Evolutionary conservation across 2,888 invertebrate species (phyloP).

Genomic region (Trissolcus japonicus): DNA sequence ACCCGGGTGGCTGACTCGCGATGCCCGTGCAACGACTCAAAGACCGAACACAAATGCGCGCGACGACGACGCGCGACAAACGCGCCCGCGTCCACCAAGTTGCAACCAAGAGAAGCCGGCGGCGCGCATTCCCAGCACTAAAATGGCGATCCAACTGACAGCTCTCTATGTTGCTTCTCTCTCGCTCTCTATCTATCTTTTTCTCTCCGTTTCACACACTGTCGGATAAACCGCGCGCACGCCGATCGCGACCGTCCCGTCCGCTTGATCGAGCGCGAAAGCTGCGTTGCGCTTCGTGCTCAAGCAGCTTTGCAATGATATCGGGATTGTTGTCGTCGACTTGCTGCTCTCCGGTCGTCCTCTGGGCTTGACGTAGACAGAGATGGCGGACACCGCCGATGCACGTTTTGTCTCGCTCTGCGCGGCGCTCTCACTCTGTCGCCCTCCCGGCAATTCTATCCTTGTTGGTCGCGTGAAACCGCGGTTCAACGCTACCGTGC

Average conservation of each 20-base stretch:
- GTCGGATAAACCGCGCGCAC: conserved; percentile 22
- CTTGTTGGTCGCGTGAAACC: conserved; percentile 49
- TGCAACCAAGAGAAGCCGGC: conserved; percentile 63
- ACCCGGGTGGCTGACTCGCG: conserved; percentile 28
- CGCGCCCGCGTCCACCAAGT: conserved; percentile 52
- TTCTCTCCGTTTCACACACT: conserved; percentile 5
- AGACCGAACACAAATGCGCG: conserved; percentile 27
- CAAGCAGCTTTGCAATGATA: neutral
- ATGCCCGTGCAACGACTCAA: conserved; percentile 21
- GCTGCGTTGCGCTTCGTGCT: neutral
- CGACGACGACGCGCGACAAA: conserved; percentile 41
- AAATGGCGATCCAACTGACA: conserved; percentile 76
- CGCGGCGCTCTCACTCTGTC: conserved; percentile 21
- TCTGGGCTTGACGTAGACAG: conserved; percentile 33
- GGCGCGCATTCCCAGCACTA: conserved; percentile 73
- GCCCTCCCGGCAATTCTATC: conserved; percentile 33
- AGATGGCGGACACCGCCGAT: conserved; percentile 35
- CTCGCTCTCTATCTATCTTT: conserved; percentile 10
- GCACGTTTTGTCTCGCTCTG: conserved; percentile 30
- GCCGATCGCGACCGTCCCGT: conserved; percentile 43
- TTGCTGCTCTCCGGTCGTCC: conserved; percentile 7
- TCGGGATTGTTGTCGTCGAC: conserved; percentile 1
- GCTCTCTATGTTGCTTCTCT: conserved; percentile 60
- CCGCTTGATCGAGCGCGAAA: conserved; percentile 32
- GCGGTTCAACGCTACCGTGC: conserved; percentile 57